Base-by-base conservation (phyloP, 2,888 invertebrate genomes). In the Flabesymbios commensalis region DNA sequence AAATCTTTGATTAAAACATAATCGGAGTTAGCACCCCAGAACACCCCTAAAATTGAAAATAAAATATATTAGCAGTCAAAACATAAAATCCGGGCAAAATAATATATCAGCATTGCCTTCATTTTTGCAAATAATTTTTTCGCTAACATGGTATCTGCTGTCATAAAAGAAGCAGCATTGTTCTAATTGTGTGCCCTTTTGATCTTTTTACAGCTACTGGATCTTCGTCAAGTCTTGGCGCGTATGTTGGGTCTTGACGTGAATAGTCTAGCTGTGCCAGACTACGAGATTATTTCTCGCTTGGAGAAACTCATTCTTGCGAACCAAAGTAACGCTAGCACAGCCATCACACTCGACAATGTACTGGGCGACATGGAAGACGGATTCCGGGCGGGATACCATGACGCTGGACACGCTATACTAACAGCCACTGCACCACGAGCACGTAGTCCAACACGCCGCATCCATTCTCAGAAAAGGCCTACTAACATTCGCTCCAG, bases 211-310 rank as follows among this genome's bases (percentile, higher is more conserved):
- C 73, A 83, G 83, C 70, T 83, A 55, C 59, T 82, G 42, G 83
- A 83, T 61, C 79, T 83, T 72, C 76, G 83, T 26, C 73, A 70
- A 49, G 81, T 83, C 28, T 72, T 83, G 2, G 75, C 80, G 0
- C 73, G 83, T 24, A 83, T 83, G 83, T 72, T 83, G 45, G 83
- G 83, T 3, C 71, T 83, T 28, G 80, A 83, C 59, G 76, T 81
- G 51, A 77, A 77, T 63, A 75, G 77, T 0, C 71, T 83, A 61
- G 82, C 83, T 10, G 78, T 83, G 7, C 81, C 83, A 2, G 82
- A 83, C 68, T 83, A 81, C 58, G 83, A 83, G 67, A 79, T 83
- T 63, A 82, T 83, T 56, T 72, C 79, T 3, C 77, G 83, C 3
- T 72, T 83, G 22, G 83, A 83, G 70, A 80, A 80, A 59, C 73